phyloP scores from a whole-genome alignment of 2,888 invertebrate species.

The Agrochola macilenta region DNA sequence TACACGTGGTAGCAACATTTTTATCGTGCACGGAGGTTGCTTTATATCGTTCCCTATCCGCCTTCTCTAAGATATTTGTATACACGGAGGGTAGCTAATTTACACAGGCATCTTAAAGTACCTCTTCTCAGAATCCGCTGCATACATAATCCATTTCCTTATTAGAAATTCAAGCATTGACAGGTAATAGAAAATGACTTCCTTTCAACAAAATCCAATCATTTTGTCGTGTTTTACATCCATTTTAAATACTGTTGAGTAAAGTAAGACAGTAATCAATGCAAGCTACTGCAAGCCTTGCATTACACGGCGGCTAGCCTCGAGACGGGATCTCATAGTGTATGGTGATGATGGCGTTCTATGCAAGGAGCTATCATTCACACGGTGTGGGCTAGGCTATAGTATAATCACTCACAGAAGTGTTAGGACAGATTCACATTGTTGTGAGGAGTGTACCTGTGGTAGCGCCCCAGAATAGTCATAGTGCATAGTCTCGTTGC shows the following conservation, averaged over 20 bases:
- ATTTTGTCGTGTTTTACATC: not conserved
- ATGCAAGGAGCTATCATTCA: slow-evolving; percentile 50
- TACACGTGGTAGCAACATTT: not conserved
- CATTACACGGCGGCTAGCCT: slow-evolving; percentile 39
- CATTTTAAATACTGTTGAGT: slow-evolving; percentile 14
- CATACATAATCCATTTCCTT: not conserved
- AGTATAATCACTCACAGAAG: slow-evolving; percentile 40
- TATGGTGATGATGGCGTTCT: slow-evolving; percentile 57
- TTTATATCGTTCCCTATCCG: not conserved
- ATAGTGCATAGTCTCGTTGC: not conserved
- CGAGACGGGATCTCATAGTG: slow-evolving; percentile 58
- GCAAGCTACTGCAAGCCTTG: slow-evolving; percentile 30
- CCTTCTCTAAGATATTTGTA: not conserved
- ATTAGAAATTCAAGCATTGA: slow-evolving; percentile 2
- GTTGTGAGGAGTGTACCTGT: not conserved
- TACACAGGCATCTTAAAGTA: not conserved
- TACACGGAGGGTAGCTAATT: not conserved
- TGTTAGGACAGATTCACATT: not conserved
- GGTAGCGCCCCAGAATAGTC: not conserved
- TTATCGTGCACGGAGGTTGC: not conserved
- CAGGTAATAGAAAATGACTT: not conserved
- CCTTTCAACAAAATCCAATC: not conserved
- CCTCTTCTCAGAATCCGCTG: not conserved
- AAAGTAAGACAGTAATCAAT: slow-evolving; percentile 24
- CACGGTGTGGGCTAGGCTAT: slow-evolving; percentile 37